Percentiles rank a stretch among this genome's conserved stretches.
Conservation (phyloP, 2,113 vertebrate genomes). For the Cromileptes altivelis region DNA sequence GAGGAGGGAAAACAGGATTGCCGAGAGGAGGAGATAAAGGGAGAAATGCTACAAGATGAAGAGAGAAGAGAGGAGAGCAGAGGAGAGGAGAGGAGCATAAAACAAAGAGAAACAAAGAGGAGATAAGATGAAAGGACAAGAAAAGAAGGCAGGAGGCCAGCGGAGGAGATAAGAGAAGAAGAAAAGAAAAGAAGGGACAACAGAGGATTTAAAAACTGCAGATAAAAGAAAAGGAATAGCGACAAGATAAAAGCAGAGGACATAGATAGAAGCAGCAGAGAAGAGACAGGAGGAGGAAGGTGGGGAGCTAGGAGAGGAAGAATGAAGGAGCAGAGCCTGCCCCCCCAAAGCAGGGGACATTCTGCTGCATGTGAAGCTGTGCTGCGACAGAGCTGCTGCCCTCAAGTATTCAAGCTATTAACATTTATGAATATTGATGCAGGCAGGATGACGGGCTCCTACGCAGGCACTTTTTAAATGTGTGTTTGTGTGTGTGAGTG, state of each 20-base stretch:
- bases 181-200: neutral
- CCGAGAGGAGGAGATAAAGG: neutral
- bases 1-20: neutral
- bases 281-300: neutral
- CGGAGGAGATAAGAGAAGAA: neutral
- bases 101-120: neutral
- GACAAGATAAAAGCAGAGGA: conserved; percentile 14
- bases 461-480: conserved; percentile 47
- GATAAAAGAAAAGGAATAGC: neutral
- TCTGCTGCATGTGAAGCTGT: conserved; percentile 60
- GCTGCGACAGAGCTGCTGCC: conserved; percentile 66
- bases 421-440: conserved; percentile 80
- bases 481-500: conserved; percentile 26
- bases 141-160: neutral
- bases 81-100: neutral
- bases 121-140: neutral
- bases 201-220: conserved; percentile 36
- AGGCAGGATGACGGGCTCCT: conserved; percentile 63
- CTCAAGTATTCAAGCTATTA: conserved; percentile 72
- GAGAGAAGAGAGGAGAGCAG: too few species aligned
- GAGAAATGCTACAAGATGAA: neutral
- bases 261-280: neutral
- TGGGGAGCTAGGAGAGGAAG: neutral
- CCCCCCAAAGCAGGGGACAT: conserved; percentile 19
- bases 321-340: neutral